A percentile compares a stretch with the other conserved stretches of the same genome.
Evolutionary conservation across 2,113 vertebrate genomes (phyloP).

Genomic region (Ranitomeya variabilis): DNA sequence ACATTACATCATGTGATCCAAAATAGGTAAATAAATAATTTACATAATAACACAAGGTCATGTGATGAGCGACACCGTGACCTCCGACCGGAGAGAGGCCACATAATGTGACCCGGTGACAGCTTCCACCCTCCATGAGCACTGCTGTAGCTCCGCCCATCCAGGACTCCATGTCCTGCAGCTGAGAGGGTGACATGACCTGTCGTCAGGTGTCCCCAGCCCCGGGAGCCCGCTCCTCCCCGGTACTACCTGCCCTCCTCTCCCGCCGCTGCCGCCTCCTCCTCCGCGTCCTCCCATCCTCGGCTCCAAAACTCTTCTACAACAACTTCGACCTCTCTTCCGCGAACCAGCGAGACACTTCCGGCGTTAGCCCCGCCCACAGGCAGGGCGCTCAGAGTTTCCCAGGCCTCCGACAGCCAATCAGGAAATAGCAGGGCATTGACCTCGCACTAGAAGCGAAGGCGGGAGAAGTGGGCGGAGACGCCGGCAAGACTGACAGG

Average conservation of each 20-base stretch:
- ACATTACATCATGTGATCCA: too few species aligned
- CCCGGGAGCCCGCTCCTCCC: background rate
- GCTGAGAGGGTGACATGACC: background rate
- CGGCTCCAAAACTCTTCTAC: background rate
- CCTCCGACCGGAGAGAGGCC: too few species aligned
- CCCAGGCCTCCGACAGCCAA: constrained; percentile 37
- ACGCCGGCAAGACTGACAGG: background rate
- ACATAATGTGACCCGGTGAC: too few species aligned
- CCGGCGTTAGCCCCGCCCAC: constrained; percentile 33
- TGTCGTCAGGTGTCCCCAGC: background rate
- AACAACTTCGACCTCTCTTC: constrained; percentile 55
- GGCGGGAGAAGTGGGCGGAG: background rate
- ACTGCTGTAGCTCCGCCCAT: background rate
- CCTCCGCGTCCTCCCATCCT: background rate
- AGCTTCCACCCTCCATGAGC: background rate
- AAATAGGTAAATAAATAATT: too few species aligned
- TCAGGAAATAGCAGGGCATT: constrained; percentile 50
- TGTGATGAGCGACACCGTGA: too few species aligned
- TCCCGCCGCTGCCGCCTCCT: background rate
- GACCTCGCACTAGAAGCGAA: constrained; percentile 12
- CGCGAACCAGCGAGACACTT: constrained; percentile 50
- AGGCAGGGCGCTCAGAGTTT: background rate
- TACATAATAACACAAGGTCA: too few species aligned
- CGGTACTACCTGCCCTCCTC: background rate
- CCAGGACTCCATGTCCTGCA: background rate